Base-by-base conservation (phyloP, 2,113 vertebrate species). In the Hucho hucho region DNA sequence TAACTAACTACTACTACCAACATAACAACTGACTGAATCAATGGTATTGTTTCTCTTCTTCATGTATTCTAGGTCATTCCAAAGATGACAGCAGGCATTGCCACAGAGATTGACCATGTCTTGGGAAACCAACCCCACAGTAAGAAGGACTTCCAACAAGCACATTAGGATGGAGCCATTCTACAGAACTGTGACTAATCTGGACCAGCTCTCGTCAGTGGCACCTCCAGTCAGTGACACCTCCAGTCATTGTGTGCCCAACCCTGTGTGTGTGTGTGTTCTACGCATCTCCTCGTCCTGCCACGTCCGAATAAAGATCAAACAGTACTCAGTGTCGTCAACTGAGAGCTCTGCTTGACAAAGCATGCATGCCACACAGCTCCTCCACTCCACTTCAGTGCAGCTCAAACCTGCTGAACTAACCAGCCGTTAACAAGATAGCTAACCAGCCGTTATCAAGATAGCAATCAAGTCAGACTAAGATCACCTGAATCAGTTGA, bases 41-140 rank as follows among this genome's bases (percentile, higher is more conserved):
- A 37, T 12, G 3, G 11, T 72, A 43, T 1, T 69, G 58, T 70
- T 47, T 72, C 4, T 2, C 63, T 9, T 43, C 37, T 71, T 69
- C 80, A 13, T 78, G 70, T 72, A 29, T 22, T 72, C 20, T 72
- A 98, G 97, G 97, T 99, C 75, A 96, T 99, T 92, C 95, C 98
- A 91, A 99, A 99, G 94, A 97, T 99, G 94, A 98, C 96, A 20
- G 91, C 96, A 69, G 94, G 96, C 0, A 94, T 98, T 67, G 96
- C 97, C 46, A 91, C 94, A 0, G 97, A 99, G 77, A 94, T 99
- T 46, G 98, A 99, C 85, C 96, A 95, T 80, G 93, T 98, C 71
- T 81, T 99, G 75, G 96, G 95, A 72, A 99, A 99, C 78, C 96
- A 95, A 87, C 97, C 98, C 84, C 96, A 95, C 90, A 96, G 93